phyloP scores from a whole-genome alignment of 2,113 vertebrate genomes.

The Dasyurus viverrinus region DNA sequence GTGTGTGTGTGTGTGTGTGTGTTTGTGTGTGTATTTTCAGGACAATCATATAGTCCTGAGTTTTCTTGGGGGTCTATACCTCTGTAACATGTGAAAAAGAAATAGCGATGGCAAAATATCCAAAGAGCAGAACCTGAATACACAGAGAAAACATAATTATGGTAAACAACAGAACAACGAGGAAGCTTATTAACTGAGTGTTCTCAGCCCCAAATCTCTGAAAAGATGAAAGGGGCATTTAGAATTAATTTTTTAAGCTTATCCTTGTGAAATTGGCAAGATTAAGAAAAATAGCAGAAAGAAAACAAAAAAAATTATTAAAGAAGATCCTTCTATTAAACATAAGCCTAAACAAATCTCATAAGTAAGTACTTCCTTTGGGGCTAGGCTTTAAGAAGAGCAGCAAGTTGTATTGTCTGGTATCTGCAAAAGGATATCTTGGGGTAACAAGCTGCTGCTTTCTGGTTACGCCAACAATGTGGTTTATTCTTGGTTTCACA shows the following conservation, averaged over 20 bases:
- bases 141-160: neutral
- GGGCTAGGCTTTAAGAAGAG: neutral
- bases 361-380: accelerated
- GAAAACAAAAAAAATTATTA: neutral
- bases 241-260: conserved; percentile 4
- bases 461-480: conserved; percentile 13
- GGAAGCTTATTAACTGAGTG: conserved; percentile 40
- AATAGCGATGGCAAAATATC: neutral
- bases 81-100: conserved; percentile 9
- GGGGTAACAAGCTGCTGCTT: neutral
- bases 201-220: neutral
- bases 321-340: neutral
- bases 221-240: neutral
- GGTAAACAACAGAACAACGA: neutral
- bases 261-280: conserved; percentile 1
- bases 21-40: neutral
- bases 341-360: neutral
- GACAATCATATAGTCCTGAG: neutral
- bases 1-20: too few species aligned
- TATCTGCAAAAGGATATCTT: neutral
- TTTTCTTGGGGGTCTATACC: neutral
- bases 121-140: neutral
- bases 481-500: conserved; percentile 32
- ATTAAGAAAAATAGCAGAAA: neutral
- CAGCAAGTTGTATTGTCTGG: neutral